These are phyloP conservation scores for Yponomeuta evonymella DNA, from an alignment of 2,888 invertebrate species.

Conservation along the genomic window DNA sequence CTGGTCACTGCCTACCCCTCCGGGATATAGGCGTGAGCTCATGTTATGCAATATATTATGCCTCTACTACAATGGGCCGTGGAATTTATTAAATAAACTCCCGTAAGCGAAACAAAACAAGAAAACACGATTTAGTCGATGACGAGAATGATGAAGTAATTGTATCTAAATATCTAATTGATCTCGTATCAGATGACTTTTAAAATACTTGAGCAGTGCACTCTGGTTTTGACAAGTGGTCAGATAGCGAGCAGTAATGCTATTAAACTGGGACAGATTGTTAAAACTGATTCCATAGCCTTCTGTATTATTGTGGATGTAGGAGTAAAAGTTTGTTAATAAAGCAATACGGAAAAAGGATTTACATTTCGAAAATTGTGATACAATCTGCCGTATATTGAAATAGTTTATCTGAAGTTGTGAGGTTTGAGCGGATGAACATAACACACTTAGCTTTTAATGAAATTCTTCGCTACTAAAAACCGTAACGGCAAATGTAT, in stretches of 20 bases:
- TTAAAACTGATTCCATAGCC: neutral
- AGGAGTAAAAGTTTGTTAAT: neutral
- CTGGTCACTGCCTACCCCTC: no score
- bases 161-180: constrained; percentile 2
- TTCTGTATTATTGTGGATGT: neutral
- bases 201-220: constrained; percentile 2
- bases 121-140: neutral
- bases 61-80: no score
- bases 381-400: neutral
- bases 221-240: neutral
- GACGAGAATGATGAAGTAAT: constrained; percentile 1
- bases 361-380: neutral
- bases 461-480: no score
- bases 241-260: neutral
- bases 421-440: neutral
- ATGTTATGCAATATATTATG: no score
- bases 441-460: neutral
- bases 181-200: neutral
- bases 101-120: neutral
- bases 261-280: neutral
- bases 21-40: no score
- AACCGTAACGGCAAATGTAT: neutral
- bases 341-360: neutral
- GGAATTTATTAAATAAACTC: no score
- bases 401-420: neutral